Evolutionary conservation across 2,113 vertebrate species (phyloP).

Genomic region (Gulo gulo): DNA sequence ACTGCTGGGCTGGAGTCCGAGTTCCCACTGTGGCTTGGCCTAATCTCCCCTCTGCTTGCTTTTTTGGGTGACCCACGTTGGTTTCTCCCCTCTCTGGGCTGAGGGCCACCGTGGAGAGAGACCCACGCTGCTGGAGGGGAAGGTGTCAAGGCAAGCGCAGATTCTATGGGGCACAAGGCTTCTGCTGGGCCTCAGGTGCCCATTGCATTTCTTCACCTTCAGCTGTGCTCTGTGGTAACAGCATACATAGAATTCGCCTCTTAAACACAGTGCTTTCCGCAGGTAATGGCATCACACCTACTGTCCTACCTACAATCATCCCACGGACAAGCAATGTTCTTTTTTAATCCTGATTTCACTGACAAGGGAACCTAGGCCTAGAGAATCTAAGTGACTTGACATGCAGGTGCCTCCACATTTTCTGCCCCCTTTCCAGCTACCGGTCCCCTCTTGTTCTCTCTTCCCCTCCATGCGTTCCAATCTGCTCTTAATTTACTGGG

Average conservation of each 20-base stretch:
- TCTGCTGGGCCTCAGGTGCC: neutral
- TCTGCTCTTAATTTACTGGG: neutral
- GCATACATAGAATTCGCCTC: accelerated
- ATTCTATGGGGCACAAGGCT: neutral
- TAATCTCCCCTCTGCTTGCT: constrained; percentile 61
- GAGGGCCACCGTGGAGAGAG: neutral
- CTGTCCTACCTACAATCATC: accelerated
- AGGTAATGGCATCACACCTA: neutral
- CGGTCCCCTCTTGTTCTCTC: neutral
- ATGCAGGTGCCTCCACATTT: neutral
- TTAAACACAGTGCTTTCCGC: neutral
- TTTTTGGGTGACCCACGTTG: constrained; percentile 58
- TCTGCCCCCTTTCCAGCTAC: neutral
- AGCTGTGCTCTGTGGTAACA: neutral
- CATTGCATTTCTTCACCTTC: neutral
- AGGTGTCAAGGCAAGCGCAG: neutral
- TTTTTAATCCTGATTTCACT: neutral
- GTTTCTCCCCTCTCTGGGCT: constrained; percentile 35
- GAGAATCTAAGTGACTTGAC: neutral
- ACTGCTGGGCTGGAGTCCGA: constrained; percentile 37
- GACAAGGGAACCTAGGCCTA: neutral
- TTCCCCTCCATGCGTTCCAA: neutral
- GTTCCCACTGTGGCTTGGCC: constrained; percentile 75
- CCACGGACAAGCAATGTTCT: neutral
- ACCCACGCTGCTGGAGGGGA: neutral